Base-by-base conservation (phyloP, 2,797 vertebrate genomes). In the Chaetophractus vellerosus region DNA sequence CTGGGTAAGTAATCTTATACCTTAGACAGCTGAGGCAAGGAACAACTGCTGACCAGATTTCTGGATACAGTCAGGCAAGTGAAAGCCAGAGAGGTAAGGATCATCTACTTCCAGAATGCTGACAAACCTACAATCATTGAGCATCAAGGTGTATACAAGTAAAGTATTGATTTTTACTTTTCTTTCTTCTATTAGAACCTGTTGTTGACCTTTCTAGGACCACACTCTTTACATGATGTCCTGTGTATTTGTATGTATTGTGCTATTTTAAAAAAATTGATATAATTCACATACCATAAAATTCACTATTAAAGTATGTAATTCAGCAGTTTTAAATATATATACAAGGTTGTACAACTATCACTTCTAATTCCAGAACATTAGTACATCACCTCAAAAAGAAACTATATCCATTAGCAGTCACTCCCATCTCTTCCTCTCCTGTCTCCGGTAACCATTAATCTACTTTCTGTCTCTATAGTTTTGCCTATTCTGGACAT, bases 11-110 rank as follows among this genome's bases (percentile, higher is more conserved):
- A 82, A 63, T 78, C 55, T 45, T 57, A n/a, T 0, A 88, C 36
- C 23, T 93, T 52, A 84, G 31, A 74, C 1, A 75, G 33, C 4
- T 61, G 61, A 85, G 41, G 69, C 59, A 93, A 91, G 50, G 48
- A 93, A 93, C 21, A 91, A 88, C 5, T 71, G 63, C 57, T 68
- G 59, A 84, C 59, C 59, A 88, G 52, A 93, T 55, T 81, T 81
- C 31, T 80, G 45, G 68, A 38, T 79, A 76, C 2, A 84, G 85
- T 10, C 19, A 57, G 52, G 63, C 52, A 95, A 76, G 28, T 26
- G 68, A 61, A 68, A 90, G 33, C 33, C 23, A 90, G 69, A 61
- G 19, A 31, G 36, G 7, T 69, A 86, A 76, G 55, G 45, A 76
- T 93, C 31, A 75, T 36, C 74, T 71, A 83, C 45, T 96, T 87